Conservation (phyloP, 2,113 vertebrate genomes). For the Syngnathoides biaculeatus region DNA sequence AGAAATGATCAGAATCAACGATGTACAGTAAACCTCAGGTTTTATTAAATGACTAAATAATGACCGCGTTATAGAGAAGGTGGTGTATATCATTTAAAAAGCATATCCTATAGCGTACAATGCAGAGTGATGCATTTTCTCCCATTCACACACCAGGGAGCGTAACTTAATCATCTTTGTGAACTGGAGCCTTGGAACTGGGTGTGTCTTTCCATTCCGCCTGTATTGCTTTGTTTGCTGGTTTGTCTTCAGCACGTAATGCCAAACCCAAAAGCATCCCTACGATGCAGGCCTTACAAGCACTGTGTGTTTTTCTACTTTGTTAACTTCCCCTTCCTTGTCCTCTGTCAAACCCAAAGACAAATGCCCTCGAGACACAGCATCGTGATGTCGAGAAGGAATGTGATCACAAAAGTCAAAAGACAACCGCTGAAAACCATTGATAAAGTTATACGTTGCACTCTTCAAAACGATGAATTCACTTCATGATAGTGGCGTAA, state of each 20-base stretch:
- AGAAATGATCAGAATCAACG: neutral
- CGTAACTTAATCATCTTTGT: conserved; percentile 14
- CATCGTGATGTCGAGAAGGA: neutral
- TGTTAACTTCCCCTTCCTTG: no score
- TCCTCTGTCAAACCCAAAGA: neutral
- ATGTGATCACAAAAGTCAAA: neutral
- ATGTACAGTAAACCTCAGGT: neutral
- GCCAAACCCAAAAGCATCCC: neutral
- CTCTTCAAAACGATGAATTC: neutral
- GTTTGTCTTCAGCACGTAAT: neutral
- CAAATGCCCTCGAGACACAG: neutral
- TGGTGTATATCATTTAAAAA: neutral
- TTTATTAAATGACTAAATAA: neutral
- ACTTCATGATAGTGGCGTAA: neutral
- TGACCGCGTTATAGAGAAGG: neutral
- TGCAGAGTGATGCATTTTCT: neutral
- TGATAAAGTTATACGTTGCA: neutral
- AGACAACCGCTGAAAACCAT: neutral
- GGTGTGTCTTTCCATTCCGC: conserved; percentile 1
- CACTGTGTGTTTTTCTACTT: neutral
- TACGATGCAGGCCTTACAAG: neutral
- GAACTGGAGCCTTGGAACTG: neutral
- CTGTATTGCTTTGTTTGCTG: neutral
- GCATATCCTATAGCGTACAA: neutral
- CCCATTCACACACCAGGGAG: conserved; percentile 7